phyloP scores from a whole-genome alignment of 2,113 vertebrate genomes.

The Macheiramphus alcinus region DNA sequence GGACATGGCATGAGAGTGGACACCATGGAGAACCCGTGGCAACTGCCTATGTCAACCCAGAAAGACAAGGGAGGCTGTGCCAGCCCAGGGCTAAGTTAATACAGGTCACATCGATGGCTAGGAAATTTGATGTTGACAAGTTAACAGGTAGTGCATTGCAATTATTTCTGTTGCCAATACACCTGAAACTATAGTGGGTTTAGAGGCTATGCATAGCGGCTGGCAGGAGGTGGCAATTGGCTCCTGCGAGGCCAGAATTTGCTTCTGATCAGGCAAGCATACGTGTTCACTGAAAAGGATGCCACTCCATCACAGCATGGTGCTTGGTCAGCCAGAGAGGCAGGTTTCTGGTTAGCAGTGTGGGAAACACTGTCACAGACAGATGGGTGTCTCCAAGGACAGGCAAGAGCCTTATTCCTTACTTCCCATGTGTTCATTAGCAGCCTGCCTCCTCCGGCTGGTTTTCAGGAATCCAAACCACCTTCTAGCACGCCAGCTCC shows the following conservation, averaged over 20 bases:
- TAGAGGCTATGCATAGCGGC: neutral
- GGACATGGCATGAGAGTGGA: neutral
- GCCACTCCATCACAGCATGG: accelerated
- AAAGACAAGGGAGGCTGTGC: neutral
- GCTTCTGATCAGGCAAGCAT: neutral
- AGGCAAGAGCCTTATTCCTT: neutral
- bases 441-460: neutral
- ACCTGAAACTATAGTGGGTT: neutral
- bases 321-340: neutral
- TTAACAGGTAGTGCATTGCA: neutral
- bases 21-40: neutral
- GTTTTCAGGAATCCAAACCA: neutral
- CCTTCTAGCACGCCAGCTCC: neutral
- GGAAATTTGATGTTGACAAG: neutral
- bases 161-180: neutral
- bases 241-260: neutral
- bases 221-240: neutral
- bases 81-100: neutral
- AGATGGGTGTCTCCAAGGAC: neutral
- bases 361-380: neutral
- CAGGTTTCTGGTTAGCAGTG: neutral
- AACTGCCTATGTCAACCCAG: accelerated
- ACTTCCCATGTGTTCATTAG: neutral
- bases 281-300: neutral
- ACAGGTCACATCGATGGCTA: neutral